Evolutionary conservation across 1,140 invertebrate species (phyloP).

Genomic region (Campoletis sonorensis): DNA sequence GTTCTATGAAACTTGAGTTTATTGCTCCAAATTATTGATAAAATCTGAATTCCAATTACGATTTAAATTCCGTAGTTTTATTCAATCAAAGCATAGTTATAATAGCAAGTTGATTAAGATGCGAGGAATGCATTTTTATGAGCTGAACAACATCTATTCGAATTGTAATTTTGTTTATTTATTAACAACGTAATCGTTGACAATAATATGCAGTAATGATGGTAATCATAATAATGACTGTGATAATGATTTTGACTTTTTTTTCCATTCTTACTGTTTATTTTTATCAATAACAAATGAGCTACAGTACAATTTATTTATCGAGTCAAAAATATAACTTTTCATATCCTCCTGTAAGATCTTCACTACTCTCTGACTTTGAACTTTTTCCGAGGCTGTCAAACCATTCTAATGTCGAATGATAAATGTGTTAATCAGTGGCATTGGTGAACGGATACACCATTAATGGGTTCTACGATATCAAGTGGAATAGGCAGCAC

Average conservation of each 20-base stretch:
- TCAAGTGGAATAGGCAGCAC: neutral
- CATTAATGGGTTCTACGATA: neutral
- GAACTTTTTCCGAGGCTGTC: neutral
- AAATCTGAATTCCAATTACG: too few species aligned
- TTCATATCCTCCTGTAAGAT: neutral
- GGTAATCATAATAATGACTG: neutral
- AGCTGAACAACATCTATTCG: too few species aligned
- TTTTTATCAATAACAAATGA: neutral
- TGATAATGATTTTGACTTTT: neutral
- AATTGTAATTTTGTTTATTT: too few species aligned
- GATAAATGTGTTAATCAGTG: neutral
- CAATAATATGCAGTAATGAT: too few species aligned
- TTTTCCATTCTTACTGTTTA: neutral
- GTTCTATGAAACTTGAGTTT: too few species aligned
- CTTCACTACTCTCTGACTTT: neutral
- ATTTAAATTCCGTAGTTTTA: too few species aligned
- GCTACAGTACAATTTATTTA: neutral
- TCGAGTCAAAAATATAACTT: neutral
- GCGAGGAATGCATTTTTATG: too few species aligned
- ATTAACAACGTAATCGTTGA: too few species aligned
- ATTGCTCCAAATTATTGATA: too few species aligned
- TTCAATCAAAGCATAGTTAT: too few species aligned
- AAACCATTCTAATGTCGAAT: neutral
- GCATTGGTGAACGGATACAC: neutral
- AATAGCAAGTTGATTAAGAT: too few species aligned